Conservation (phyloP, 2,797 vertebrate species). For the Poliocrania exsul region DNA sequence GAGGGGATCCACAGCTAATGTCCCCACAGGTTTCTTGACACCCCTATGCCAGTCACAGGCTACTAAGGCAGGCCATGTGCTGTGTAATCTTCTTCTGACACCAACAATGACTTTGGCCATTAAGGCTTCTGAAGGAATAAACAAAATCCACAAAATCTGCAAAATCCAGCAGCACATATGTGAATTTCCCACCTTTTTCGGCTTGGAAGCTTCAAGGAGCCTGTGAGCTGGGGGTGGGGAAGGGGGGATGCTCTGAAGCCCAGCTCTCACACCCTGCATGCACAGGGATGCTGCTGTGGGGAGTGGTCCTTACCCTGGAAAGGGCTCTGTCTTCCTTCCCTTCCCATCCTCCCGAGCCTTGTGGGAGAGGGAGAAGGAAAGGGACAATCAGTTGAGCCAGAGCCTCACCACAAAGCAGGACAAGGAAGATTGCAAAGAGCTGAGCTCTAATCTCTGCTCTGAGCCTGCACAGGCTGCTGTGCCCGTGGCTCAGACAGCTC, state of each 20-base stretch:
- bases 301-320: background rate
- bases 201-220: rapidly evolving
- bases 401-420: background rate
- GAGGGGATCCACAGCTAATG: background rate
- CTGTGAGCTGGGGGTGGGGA: background rate
- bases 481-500: background rate
- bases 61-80: background rate
- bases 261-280: background rate
- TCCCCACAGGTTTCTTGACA: background rate
- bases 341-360: background rate
- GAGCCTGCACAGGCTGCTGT: background rate
- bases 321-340: rapidly evolving
- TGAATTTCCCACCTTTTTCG: background rate
- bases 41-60: background rate
- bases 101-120: rapidly evolving
- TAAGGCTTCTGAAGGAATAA: background rate
- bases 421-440: background rate
- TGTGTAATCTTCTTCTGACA: background rate
- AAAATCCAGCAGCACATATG: background rate
- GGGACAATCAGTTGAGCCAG: background rate
- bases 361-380: background rate
- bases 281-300: background rate
- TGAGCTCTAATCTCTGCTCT: background rate
- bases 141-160: background rate
- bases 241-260: background rate